phyloP scores from a whole-genome alignment of 2,113 vertebrate species.

The Perca flavescens region DNA sequence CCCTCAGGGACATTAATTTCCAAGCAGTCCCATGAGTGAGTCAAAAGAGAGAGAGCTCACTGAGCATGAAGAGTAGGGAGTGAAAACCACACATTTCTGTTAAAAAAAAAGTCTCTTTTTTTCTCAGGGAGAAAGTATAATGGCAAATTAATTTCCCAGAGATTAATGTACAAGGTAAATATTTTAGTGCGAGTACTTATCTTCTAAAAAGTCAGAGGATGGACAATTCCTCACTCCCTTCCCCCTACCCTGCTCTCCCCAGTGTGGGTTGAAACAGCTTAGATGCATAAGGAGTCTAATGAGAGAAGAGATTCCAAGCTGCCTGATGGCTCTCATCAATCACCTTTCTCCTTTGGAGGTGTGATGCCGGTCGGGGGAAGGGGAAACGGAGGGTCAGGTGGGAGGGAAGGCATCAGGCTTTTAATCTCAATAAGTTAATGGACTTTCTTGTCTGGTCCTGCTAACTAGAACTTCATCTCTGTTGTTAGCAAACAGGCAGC shows the following conservation, averaged over 20 bases:
- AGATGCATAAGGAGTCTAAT: constrained; percentile 81
- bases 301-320: constrained; percentile 82
- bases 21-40: constrained; percentile 52
- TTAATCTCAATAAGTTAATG: constrained; percentile 88
- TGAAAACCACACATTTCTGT: constrained; percentile 43
- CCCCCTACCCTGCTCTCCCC: constrained; percentile 17
- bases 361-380: constrained; percentile 70
- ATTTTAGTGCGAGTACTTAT: constrained; percentile 73
- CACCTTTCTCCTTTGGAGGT: constrained; percentile 82
- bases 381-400: constrained; percentile 47
- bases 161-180: constrained; percentile 75
- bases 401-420: constrained; percentile 79
- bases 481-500: constrained; percentile 76
- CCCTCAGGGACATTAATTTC: constrained; percentile 71
- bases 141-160: constrained; percentile 75
- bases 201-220: constrained; percentile 66
- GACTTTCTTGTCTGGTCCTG: constrained; percentile 73
- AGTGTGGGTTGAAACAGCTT: constrained; percentile 59
- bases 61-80: constrained; percentile 65
- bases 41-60: constrained; percentile 48
- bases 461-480: constrained; percentile 71
- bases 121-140: constrained; percentile 51
- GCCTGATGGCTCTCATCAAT: constrained; percentile 86
- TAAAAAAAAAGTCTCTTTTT: constrained; percentile 35
- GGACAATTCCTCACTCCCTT: constrained; percentile 34